Base-by-base conservation (phyloP, 2,888 invertebrate genomes). In the Xylocampa areola region DNA sequence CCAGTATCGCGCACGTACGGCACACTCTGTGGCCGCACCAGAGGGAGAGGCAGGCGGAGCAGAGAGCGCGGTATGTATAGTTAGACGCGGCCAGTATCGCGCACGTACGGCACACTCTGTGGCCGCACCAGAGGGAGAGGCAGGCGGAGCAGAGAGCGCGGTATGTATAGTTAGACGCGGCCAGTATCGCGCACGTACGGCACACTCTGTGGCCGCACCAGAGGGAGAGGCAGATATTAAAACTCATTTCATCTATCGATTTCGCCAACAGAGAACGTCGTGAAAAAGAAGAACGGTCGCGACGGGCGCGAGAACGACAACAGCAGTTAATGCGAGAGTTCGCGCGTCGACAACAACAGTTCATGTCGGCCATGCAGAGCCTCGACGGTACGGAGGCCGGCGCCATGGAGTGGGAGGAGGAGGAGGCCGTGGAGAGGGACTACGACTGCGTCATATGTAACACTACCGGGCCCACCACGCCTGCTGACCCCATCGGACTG, bases 401-500 rank as follows among this genome's bases (percentile, higher is more conserved):
- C 36, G 76, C 79, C 69, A 96, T 95, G 95, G 96, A 96, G 74
- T 96, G 96, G 94, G 95, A 91, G 75, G 95, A 95, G 68, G 95
- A 95, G 76, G 95, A 95, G 77, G 95, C 95, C 30, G 80, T 77
- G 11, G 95, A 96, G 71, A 95, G 95, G 73, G 97, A 97, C 87
- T 98, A 98, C 90, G 97, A 98, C 89, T 99, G 99, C 93, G 98
- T 98, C 65, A 99, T 99, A 77, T 99, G 99, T 90, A 98, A 97
- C 92, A 97, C 97, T 85, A 97, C 97, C 59, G 96, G 97, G 27
- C 96, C 98, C 14, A 97, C 98, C 81, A 97, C 97, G 0, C 96
- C 97, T 68, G 96, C 97, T 10, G 91, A 93, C 69, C 93, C 92
- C 50, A 96, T 99, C 87, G 98, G 98, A 0, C 94, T 98, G 36